A percentile compares a stretch with the other conserved stretches of the same genome.
These are phyloP conservation scores for Petaurus breviceps DNA, from an alignment of 2,113 vertebrate species.

Conservation along the genomic window DNA sequence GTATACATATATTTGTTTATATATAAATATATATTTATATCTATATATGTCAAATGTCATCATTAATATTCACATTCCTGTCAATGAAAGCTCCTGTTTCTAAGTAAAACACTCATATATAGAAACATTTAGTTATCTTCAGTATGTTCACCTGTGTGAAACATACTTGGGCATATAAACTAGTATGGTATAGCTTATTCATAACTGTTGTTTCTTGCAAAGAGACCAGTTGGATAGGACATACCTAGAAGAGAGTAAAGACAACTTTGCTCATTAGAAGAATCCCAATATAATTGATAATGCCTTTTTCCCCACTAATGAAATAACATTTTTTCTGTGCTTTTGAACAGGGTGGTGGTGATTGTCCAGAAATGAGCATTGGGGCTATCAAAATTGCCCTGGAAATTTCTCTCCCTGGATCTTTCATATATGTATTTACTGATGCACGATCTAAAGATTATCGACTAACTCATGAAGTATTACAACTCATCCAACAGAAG, in stretches of 20 bases:
- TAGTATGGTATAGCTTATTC: background rate
- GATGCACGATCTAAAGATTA: conserved; percentile 99
- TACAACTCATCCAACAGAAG: conserved; percentile 99
- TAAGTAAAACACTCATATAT: background rate
- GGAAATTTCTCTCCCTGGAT: conserved; percentile 97
- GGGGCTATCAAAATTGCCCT: conserved; percentile 98
- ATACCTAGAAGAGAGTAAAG: conserved; percentile 1
- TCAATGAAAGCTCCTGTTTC: background rate
- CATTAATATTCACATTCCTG: background rate
- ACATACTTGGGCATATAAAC: background rate
- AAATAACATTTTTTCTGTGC: conserved; percentile 42
- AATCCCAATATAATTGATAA: background rate
- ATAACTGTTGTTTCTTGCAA: background rate
- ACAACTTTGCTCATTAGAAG: background rate
- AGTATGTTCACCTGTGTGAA: background rate
- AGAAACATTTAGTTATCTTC: background rate
- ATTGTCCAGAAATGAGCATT: conserved; percentile 99
- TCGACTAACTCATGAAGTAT: conserved; percentile 92
- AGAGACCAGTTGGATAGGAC: background rate
- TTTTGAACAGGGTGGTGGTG: conserved; percentile 94
- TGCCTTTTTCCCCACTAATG: conserved; percentile 20
- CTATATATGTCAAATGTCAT: background rate
- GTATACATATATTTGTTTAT: background rate
- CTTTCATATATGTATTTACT: conserved; percentile 98
- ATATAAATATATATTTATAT: background rate